phyloP scores from a whole-genome alignment of 2,797 vertebrate species.

The Triplophysa bombifrons region DNA sequence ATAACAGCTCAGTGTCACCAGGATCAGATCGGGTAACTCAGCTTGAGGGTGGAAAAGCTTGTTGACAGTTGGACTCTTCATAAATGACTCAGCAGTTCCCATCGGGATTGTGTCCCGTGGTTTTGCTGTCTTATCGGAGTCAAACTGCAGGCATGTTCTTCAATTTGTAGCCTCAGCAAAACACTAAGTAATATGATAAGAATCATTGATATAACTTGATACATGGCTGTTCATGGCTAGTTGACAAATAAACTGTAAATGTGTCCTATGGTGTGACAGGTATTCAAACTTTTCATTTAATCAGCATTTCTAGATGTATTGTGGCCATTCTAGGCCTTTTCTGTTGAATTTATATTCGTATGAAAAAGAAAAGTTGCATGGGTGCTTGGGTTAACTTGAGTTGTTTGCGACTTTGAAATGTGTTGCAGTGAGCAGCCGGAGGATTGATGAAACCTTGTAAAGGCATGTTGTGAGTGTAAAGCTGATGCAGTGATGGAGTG shows the following conservation, averaged over 20 bases:
- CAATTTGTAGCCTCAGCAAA: neutral
- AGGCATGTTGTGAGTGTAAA: conserved; percentile 5
- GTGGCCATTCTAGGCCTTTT: too few relatives aligned
- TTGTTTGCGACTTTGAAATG: conserved; percentile 5
- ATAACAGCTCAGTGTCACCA: conserved; percentile 1
- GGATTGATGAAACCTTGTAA: conserved; percentile 1
- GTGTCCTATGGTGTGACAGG: too few relatives aligned
- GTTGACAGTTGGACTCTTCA: neutral
- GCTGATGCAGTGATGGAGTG: conserved; percentile 21
- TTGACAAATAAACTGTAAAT: too few relatives aligned
- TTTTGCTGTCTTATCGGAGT: neutral
- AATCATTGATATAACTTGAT: neutral
- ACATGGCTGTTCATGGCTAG: too few relatives aligned
- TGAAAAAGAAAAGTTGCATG: neutral
- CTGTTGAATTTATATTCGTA: neutral
- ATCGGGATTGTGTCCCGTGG: neutral
- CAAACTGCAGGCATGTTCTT: neutral
- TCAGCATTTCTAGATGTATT: too few relatives aligned
- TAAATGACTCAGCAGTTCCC: conserved; percentile 27
- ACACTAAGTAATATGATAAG: neutral
- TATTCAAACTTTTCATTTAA: too few relatives aligned
- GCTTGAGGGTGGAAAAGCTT: conserved; percentile 2
- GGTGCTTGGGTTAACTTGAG: neutral
- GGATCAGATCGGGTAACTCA: conserved; percentile 22
- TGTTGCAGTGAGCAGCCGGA: conserved; percentile 15